These are phyloP conservation scores for Lissocephala sabroskyi DNA, from an alignment of 2,888 invertebrate species.

Conservation along the genomic window DNA sequence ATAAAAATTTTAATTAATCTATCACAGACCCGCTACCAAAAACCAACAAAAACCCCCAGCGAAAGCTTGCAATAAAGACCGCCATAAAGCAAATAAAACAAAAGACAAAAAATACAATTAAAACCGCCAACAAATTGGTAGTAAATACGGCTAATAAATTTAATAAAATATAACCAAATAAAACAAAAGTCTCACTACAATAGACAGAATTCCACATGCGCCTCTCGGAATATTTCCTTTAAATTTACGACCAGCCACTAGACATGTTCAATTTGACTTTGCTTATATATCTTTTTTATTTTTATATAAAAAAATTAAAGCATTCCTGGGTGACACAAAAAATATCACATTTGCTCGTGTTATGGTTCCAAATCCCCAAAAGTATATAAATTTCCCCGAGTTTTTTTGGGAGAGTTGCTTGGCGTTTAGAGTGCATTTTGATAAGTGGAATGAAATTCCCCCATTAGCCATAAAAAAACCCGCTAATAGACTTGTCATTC, in stretches of 20 bases:
- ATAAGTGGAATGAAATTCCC: too few species aligned
- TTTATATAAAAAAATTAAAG: conserved; percentile 41
- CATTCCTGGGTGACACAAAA: conserved; percentile 17
- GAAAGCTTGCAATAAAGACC: conserved; percentile 25
- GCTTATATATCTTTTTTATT: conserved; percentile 19
- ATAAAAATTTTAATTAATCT: conserved; percentile 51
- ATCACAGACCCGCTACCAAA: conserved; percentile 20
- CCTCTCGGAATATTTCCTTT: conserved; percentile 22
- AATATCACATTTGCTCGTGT: conserved; percentile 1
- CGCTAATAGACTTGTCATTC: conserved; percentile 40
- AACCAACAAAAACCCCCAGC: conserved; percentile 8
- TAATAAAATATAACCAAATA: neutral
- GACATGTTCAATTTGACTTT: conserved; percentile 35
- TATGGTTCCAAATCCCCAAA: too few species aligned
- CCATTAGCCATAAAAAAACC: neutral
- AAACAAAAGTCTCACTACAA: conserved; percentile 6
- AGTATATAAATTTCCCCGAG: too few species aligned
- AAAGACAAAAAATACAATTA: conserved; percentile 15
- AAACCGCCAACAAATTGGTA: too few species aligned
- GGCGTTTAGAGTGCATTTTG: too few species aligned
- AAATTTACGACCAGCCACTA: conserved; percentile 55
- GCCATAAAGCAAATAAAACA: conserved; percentile 34
- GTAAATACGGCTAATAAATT: neutral
- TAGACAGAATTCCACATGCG: conserved; percentile 17
- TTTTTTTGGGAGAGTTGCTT: too few species aligned